Evolutionary conservation across 2,797 vertebrate genomes (phyloP), one percentile per base, ranked within the genome.

Genomic region (Pampus argenteus): DNA sequence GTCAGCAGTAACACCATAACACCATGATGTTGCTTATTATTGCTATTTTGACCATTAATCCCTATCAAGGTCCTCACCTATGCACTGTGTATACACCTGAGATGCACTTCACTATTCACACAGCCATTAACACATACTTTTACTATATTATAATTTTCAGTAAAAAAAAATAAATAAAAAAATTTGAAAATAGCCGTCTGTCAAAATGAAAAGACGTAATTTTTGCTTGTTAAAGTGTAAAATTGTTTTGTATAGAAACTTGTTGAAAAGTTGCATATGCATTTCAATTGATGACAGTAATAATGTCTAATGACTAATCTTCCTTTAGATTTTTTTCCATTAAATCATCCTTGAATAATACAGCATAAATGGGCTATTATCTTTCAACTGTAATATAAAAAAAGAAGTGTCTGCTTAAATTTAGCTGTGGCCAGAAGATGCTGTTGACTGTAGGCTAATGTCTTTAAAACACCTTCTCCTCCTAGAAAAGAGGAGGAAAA

Each of bases 381-480:
- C 94, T 93, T 93, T 94, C 89, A 86, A 83, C 90, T 94, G 93
- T 94, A 92, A 95, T 95, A 96, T 95, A 72, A 93, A 34, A 23
- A 25, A 34, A 70, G 92, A 94, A 94, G 94, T 87, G 93, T 91
- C 90, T 90, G 92, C 94, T 96, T 95, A 94, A 94, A 95, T 96
- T 95, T 93, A 70, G 88, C 92, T 93, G 92, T 92, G 82, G 77
- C 94, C 93, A 73, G 78, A 83, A 85, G 95, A 96, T 94, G 94
- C 95, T 95, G 95, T 81, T 82, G 84, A 86, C 85, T 84, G 66
- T 69, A 70, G 74, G 81, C 95, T 95, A 95, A 96, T 94, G 95
- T 95, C 96, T 96, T 96, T 95, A 95, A 95, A 97, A 96, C 96
- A 95, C 96, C 95, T 96, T 96, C 95, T 95, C 66, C 44, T 45